These are phyloP conservation scores for Ctenosaura bakeri DNA, from an alignment of 2,797 vertebrate genomes.

Conservation along the genomic window DNA sequence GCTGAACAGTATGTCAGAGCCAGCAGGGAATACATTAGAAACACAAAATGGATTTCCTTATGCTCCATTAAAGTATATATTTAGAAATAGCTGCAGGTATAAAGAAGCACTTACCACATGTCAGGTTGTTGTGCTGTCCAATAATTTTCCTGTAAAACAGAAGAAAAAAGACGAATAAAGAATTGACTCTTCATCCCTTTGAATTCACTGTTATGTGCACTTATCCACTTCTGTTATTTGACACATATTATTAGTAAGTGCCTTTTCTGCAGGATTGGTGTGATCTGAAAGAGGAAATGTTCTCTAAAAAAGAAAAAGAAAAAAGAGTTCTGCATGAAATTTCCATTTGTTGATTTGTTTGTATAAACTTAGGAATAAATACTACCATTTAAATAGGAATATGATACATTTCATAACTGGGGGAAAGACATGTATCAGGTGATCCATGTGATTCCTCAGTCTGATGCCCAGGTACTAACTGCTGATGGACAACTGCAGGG, in stretches of 20 bases:
- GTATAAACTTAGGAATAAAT: not conserved
- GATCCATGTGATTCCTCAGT: not conserved
- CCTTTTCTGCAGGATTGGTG: not conserved
- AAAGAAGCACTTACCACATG: constrained; percentile 56
- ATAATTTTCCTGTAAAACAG: constrained; percentile 16
- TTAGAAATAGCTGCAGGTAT: constrained; percentile 69
- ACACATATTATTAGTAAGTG: not conserved
- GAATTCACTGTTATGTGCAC: not conserved
- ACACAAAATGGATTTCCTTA: constrained; percentile 63
- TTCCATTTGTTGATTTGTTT: not conserved
- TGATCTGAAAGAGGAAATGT: not conserved
- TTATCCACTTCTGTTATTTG: constrained; percentile 12
- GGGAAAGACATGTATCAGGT: not conserved
- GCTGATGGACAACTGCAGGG: not conserved
- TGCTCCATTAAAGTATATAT: constrained; percentile 67
- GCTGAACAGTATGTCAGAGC: constrained; percentile 64
- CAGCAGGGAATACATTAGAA: constrained; percentile 50
- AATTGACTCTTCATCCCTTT: not conserved
- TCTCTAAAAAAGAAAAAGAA: not conserved
- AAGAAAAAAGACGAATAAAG: not conserved
- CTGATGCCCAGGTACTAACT: not conserved
- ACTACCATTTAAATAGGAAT: not conserved
- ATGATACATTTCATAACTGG: not conserved
- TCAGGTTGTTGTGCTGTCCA: not conserved
- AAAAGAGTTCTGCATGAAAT: not conserved